Conservation (phyloP, 2,888 invertebrate genomes). For the Ichneumoninae sp. region DNA sequence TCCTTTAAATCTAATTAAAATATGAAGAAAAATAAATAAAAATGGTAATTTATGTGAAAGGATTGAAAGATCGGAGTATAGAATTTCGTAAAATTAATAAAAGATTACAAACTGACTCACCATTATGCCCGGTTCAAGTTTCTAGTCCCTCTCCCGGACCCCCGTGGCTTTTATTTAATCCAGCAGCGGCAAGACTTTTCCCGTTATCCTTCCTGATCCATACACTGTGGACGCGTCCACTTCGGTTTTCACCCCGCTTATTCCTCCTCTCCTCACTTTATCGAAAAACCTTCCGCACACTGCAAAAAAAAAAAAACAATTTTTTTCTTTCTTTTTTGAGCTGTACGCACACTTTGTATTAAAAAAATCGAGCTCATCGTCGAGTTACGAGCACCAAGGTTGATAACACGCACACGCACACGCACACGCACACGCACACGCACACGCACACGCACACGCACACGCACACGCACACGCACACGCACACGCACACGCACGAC, state of each 20-base stretch:
- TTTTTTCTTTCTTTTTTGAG: background rate
- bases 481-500: background rate
- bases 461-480: background rate
- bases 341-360: background rate
- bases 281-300: background rate
- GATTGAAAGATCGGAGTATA: no score
- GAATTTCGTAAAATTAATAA: no score
- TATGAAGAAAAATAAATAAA: no score
- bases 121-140: no score
- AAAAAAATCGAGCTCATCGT: background rate
- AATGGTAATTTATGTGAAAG: no score
- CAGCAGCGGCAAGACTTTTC: slow-evolving; percentile 27
- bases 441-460: background rate
- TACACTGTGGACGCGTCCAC: slow-evolving; percentile 55
- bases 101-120: no score
- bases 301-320: background rate
- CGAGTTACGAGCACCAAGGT: background rate
- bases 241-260: slow-evolving; percentile 48
- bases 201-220: slow-evolving; percentile 41
- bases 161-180: slow-evolving; percentile 55
- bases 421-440: background rate
- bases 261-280: slow-evolving; percentile 14
- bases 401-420: slow-evolving; percentile 3
- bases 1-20: no score
- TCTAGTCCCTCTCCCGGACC: background rate